Evolutionary conservation across 92 coral and sea anemone species (phyloP), one percentile per base, ranked within the genome.

Genomic region (Umimayanthus chanpuru): DNA sequence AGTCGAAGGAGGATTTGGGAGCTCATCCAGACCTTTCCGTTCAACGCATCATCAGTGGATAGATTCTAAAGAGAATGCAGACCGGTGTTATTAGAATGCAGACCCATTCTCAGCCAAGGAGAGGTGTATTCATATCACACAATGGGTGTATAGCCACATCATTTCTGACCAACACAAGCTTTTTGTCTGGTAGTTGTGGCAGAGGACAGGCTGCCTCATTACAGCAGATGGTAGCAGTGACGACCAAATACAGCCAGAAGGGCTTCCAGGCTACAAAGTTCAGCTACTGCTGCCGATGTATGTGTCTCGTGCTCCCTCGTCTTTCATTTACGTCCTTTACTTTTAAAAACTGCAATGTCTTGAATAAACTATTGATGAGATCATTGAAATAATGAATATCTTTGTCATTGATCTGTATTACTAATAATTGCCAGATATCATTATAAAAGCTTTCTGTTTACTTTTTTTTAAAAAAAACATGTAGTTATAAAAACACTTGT

Each of bases 21-120:
- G 76, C 82, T 88, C 81, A 79, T 88, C 23, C 81, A 88, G 91
- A 67, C 64, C 58, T 88, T 68, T 66, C 82, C 58, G 88, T 85
- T 76, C 90, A 88, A 80, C 87, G 28, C 90, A 88, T 23, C 71
- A 85, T 64, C 74, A 70, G 79, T 88, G 90, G 90, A 81, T 88
- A 66, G 74, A 88, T 53, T 77, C 68, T 53, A 87, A 88, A n/a
- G 86, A 88, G 83, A 89, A 89, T 65, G 87, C 91, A 23, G 91
- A 81, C 61, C 74, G 83, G 64, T 89, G 91, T 88, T 76, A 81
- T 36, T 83, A 88, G 64, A 75, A 88, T 56, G 79, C 50, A 79
- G 38, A 61, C 50, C 81, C 90, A 64, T 86, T 86, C 82, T 61
- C 82, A 86, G 28, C 89, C 26, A 78, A 87, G 77, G 89, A 87